These are phyloP conservation scores for Plutella xylostella DNA, from an alignment of 2,888 invertebrate genomes.

Conservation along the genomic window DNA sequence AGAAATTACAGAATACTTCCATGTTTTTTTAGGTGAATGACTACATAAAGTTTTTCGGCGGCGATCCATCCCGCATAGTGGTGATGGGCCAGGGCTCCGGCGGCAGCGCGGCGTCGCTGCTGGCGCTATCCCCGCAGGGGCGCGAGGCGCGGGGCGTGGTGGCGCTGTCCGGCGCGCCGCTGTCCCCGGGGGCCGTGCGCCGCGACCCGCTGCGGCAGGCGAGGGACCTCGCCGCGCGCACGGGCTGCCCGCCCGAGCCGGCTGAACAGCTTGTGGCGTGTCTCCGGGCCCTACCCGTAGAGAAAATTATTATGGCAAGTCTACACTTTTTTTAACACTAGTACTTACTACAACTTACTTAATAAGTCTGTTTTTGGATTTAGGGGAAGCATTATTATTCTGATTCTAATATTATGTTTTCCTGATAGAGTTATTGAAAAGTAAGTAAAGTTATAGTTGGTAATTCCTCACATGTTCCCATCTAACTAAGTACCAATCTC, in stretches of 20 bases:
- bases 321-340: too few relatives aligned
- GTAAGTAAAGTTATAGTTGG: too few relatives aligned
- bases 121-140: slow-evolving; percentile 75
- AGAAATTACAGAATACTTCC: too few relatives aligned
- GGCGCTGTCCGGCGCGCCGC: slow-evolving; percentile 80
- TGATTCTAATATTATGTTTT: too few relatives aligned
- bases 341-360: too few relatives aligned
- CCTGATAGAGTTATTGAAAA: too few relatives aligned
- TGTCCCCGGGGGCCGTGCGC: slow-evolving; percentile 79
- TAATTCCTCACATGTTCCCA: neutral
- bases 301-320: slow-evolving; percentile 48
- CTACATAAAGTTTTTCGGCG: slow-evolving; percentile 82
- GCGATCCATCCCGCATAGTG: slow-evolving; percentile 77
- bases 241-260: slow-evolving; percentile 72
- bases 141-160: slow-evolving; percentile 73
- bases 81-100: slow-evolving; percentile 85
- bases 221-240: slow-evolving; percentile 69
- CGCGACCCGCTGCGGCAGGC: slow-evolving; percentile 72
- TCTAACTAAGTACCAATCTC: neutral
- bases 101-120: slow-evolving; percentile 77
- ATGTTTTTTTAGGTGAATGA: slow-evolving; percentile 63
- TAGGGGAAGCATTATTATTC: too few relatives aligned
- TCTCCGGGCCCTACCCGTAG: slow-evolving; percentile 65
- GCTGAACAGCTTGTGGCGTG: slow-evolving; percentile 75
- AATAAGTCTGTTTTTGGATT: too few relatives aligned